Conservation (phyloP, 2,113 vertebrate species). For the Aythya baeri region DNA sequence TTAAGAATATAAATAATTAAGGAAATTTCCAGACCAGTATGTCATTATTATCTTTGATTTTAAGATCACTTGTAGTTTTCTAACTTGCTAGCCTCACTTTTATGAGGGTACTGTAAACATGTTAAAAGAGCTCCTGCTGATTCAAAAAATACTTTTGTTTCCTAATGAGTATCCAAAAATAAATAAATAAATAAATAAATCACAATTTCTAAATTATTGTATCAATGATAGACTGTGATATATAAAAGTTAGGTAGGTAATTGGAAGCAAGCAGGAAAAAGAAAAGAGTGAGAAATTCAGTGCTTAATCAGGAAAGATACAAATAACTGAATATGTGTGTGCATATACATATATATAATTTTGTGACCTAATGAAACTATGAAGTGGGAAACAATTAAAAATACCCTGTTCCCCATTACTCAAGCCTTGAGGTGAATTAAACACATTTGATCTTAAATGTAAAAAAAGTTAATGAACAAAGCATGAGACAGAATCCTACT, state of each 20-base stretch:
- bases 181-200: neutral
- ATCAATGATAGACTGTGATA: slow-evolving; percentile 4
- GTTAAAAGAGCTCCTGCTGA: slow-evolving; percentile 16
- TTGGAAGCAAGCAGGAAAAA: neutral
- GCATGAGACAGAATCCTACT: neutral
- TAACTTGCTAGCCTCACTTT: neutral
- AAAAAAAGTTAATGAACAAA: neutral
- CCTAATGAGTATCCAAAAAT: neutral
- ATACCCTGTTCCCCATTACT: neutral
- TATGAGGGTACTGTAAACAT: neutral
- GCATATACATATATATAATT: neutral
- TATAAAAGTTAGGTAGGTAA: neutral
- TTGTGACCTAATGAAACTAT: neutral
- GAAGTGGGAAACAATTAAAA: neutral
- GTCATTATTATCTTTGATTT: neutral
- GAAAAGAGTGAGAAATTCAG: neutral
- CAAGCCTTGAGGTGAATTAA: neutral
- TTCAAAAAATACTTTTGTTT: slow-evolving; percentile 11
- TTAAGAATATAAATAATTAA: neutral
- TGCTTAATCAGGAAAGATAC: neutral
- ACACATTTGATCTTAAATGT: neutral
- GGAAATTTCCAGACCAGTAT: neutral
- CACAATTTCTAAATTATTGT: slow-evolving; percentile 37
- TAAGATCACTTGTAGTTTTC: neutral
- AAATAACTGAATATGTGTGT: neutral